Evolutionary conservation across 1,140 invertebrate genomes (phyloP), one percentile per base, ranked within the genome.

Genomic region (Monomorium pharaonis): DNA sequence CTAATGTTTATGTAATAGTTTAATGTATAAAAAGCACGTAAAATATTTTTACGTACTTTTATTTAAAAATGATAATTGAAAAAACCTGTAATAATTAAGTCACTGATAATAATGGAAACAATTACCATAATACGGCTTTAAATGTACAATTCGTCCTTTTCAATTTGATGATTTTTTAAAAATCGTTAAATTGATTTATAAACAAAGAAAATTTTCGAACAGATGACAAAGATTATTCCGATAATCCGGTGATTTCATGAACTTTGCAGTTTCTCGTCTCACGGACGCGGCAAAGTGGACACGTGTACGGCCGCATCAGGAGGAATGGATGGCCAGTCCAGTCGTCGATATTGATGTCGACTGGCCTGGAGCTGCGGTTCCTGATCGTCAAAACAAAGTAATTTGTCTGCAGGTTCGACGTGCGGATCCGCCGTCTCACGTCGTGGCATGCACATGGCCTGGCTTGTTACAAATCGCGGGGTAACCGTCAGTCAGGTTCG

Each of bases 361-460:
- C 47, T 12, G 49, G 80, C 60, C 60, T 16, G 67, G 56, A 75
- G 87, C 76, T 89, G 84, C 21, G 84, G 84, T 89, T 83, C 44
- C 42, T 77, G 70, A 30, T 56, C 63, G 77, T 67, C 84, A 89
- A 89, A 89, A 89, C 88, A 89, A 89, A 89, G 88, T 89, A 89
- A 89, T 89, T 89, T 89, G 75, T 89, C 87, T 86, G 70, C 51
- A 37, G 24, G 21, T 88, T 70, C 77, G 86, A 89, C 75, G 69
- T 76, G 30, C 21, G 21, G 88, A 86, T 86, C 75, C 86, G 60
- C 24, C 84, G 83, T 88, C 74, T 88, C 75, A 86, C 87, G 84
- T 81, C 85, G 44, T 16, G 33, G 24, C 12, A 12, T n/a, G 86
- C 80, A 44, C 80, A 49, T 75, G 54, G 62, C 18, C 69, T 9